Conservation (phyloP, 2,888 invertebrate species). For the Sarcophaga rosellei region DNA sequence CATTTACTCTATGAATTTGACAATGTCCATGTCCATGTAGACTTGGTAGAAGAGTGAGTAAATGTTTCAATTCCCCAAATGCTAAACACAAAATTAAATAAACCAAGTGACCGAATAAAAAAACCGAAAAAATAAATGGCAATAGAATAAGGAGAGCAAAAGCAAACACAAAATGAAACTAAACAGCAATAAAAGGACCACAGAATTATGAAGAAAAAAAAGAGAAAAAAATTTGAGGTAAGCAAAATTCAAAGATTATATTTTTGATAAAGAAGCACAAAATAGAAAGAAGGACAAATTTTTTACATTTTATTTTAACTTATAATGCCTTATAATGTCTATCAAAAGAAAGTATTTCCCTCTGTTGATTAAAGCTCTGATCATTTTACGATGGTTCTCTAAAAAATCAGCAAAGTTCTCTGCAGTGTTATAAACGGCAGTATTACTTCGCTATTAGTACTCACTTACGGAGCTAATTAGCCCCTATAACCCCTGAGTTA, state of each 20-base stretch:
- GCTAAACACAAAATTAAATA: constrained; percentile 48
- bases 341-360: too few relatives aligned
- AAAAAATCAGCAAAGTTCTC: too few relatives aligned
- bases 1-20: constrained; percentile 30
- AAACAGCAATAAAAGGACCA: constrained; percentile 58
- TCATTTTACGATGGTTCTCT: too few relatives aligned
- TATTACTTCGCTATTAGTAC: too few relatives aligned
- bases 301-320: too few relatives aligned
- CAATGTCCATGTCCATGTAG: constrained; percentile 56
- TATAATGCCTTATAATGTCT: too few relatives aligned
- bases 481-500: too few relatives aligned
- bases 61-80: constrained; percentile 49
- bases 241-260: constrained; percentile 11
- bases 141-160: neutral
- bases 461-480: too few relatives aligned
- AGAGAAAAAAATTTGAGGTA: neutral
- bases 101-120: constrained; percentile 53
- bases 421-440: too few relatives aligned
- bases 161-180: constrained; percentile 9
- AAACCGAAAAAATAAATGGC: constrained; percentile 23
- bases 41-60: neutral
- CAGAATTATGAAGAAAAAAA: constrained; percentile 47
- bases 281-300: neutral
- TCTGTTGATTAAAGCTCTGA: too few relatives aligned
- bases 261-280: neutral